These are phyloP conservation scores for Poeciliopsis turrubarensis DNA, from an alignment of 2,113 vertebrate genomes.

Conservation along the genomic window DNA sequence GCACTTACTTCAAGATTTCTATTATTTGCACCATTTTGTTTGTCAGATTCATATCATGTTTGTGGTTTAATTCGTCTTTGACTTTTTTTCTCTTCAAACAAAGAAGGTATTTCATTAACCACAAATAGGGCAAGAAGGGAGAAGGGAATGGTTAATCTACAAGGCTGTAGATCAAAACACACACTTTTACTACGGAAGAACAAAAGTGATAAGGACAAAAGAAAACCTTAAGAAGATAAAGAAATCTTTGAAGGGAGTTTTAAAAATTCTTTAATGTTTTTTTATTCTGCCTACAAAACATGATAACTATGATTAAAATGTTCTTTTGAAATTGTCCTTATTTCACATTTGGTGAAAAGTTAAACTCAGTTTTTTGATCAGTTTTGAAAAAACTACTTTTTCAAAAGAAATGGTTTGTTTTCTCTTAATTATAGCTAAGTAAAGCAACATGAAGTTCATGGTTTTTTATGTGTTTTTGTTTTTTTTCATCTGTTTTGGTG, in stretches of 20 bases:
- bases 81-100: neutral
- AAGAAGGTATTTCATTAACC: neutral
- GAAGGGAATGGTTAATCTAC: neutral
- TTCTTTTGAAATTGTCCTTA: too few relatives aligned
- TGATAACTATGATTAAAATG: neutral
- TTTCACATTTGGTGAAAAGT: neutral
- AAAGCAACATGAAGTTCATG: neutral
- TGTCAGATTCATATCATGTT: too few relatives aligned
- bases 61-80: neutral
- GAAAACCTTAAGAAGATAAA: conserved; percentile 62
- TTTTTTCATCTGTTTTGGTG: neutral
- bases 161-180: conserved; percentile 57
- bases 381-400: neutral
- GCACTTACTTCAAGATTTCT: too few relatives aligned
- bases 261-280: conserved; percentile 56
- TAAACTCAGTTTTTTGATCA: neutral
- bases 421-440: neutral
- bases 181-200: conserved; percentile 55
- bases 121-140: neutral
- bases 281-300: conserved; percentile 53
- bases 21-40: too few relatives aligned
- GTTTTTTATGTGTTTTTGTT: neutral
- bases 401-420: neutral
- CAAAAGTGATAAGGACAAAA: conserved; percentile 33
- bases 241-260: conserved; percentile 70